Base-by-base conservation (phyloP, 2,113 vertebrate genomes). In the Cyanoderma ruficeps region DNA sequence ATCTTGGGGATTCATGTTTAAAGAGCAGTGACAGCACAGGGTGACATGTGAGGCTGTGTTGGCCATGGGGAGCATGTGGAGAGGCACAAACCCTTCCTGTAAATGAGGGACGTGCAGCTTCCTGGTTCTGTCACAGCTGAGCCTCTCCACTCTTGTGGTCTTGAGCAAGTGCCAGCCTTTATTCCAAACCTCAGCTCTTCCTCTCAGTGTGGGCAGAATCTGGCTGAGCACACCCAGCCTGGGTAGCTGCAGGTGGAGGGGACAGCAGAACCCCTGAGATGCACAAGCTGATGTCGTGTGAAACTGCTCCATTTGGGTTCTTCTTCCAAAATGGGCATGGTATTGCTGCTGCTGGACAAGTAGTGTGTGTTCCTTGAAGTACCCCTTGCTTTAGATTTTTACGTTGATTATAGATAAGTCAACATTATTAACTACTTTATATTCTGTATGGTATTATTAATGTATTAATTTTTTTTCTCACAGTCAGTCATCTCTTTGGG, bases 401-500 rank as follows among this genome's bases (percentile, higher is more conserved):
- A 2, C 14, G 2, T n/a, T 49, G 13, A 50, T 59, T 63, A 7
- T 3, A 30, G 7, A 13, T 23, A 10, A 14, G 5, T 57, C 28
- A 65, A 25, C 15, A 18, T 17, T 78, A 60, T 56, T 52, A 37
- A 7, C 13, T 60, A 3, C 17, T 68, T 90, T 59, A 25, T 74
- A 1, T 3, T 47, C 76, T 83, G 6, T 57, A 13, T 47, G 63
- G 13, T 88, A 39, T 6, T 33, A 11, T 24, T 75, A 65, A 94
- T 30, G 6, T 55, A 31, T 64, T 89, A 18, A 39, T 35, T 53
- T 15, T 12, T 20, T n/a, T 47, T 90, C 33, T 84, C 83, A 44
- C 90, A 7, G n/a, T n/a, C 91, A 99, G 98, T 97, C 81, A 69
- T 96, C 95, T 93, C 96, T 93, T 83, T 75, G 83, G 79, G 96